Evolutionary conservation across 2,797 vertebrate genomes (phyloP), one percentile per base, ranked within the genome.

Genomic region (Bucorvus abyssinicus): DNA sequence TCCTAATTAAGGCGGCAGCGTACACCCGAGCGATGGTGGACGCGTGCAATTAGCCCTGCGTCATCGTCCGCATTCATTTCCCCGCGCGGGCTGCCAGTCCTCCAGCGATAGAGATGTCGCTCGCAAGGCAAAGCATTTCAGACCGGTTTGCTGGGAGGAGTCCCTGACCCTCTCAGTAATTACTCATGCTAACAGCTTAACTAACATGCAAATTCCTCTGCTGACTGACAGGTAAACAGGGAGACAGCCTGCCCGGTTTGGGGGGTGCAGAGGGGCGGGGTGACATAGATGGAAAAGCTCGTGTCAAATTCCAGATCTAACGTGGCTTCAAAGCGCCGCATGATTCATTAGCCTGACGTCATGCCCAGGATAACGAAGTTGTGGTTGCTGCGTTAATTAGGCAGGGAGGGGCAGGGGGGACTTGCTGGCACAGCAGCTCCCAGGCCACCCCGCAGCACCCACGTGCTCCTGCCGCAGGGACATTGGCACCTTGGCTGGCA

Each of bases 181-280:
- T 93, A 97, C 88, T 96, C 95, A 89, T 88, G 59, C 92, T 96
- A 97, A 93, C 70, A 90, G 87, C 96, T 97, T 97, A 95, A 96
- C 96, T 94, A 93, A 96, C 95, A 94, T 95, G 96, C 96, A 97
- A 97, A 97, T 97, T 94, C 96, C 84, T 71, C 76, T 19, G 88
- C 92, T 96, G 90, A 93, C 76, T 96, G 91, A 89, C 93, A 93
- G 95, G 97, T 95, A 87, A 95, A 95, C 94, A 87, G 70, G 10
- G 84, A 89, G 93, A 79, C 23, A 82, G 87, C 30, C 87, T 38
- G 93, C 89, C 90, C 84, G 87, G 24, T 68, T 32, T 22, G 24
- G 42, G 50, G 40, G 74, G 77, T 52, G 80, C 6, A 0, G 71
- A 61, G 77, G n/a, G 81, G 93, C 8, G 42, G 60, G 55, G 87